Percentiles rank a stretch among this genome's conserved stretches.
Conservation (phyloP, 2,888 invertebrate species). For the Cerastoderma edule region DNA sequence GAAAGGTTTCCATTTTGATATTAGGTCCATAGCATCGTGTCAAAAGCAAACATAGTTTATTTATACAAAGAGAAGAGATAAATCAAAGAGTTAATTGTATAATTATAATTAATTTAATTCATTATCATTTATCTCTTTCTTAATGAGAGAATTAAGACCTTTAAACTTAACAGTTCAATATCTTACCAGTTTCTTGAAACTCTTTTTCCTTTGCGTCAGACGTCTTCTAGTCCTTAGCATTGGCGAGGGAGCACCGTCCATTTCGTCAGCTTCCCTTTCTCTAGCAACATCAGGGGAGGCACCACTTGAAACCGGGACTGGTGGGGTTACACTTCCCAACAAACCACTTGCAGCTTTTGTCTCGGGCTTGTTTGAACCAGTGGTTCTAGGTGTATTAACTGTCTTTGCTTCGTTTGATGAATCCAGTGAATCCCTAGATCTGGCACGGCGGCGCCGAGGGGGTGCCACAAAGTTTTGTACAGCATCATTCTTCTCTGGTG, state of each 20-base stretch:
- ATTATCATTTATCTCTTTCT: too few species aligned
- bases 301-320: neutral
- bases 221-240: conserved; percentile 36
- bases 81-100: too few species aligned
- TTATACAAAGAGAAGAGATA: too few species aligned
- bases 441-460: conserved; percentile 17
- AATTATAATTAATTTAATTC: too few species aligned
- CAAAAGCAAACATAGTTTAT: too few species aligned
- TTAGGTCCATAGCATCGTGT: too few species aligned
- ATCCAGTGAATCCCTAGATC: neutral
- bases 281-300: neutral
- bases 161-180: too few species aligned
- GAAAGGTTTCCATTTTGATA: too few species aligned
- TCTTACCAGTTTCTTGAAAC: conserved; percentile 57
- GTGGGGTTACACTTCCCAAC: neutral
- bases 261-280: neutral
- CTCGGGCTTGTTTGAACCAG: neutral
- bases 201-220: conserved; percentile 38
- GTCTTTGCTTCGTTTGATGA: neutral
- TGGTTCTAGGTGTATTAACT: neutral
- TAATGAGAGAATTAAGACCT: too few species aligned
- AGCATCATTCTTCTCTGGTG: neutral
- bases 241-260: conserved; percentile 23
- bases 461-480: conserved; percentile 6
- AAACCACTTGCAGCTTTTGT: neutral